Evolutionary conservation across 2,797 vertebrate genomes (phyloP).

Genomic region (Lycodopsis pacificus): DNA sequence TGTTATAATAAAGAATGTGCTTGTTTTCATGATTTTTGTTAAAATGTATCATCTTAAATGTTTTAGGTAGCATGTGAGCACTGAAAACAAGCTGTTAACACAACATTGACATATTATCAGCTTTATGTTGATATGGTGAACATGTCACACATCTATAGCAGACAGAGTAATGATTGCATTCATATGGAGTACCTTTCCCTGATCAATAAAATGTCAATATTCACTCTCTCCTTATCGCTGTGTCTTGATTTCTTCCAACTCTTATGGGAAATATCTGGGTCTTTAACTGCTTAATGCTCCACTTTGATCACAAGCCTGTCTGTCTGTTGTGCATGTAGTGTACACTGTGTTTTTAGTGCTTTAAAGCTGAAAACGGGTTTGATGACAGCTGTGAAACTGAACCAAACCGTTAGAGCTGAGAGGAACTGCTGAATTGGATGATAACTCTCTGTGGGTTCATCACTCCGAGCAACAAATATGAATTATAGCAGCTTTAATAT

Average conservation of each 20-base stretch:
- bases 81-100: background rate
- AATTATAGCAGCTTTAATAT: background rate
- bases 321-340: background rate
- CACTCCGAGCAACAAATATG: background rate
- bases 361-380: background rate
- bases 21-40: constrained; percentile 1
- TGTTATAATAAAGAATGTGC: background rate
- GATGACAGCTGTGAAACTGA: background rate
- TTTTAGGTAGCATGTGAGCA: background rate
- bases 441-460: constrained; percentile 4
- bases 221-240: background rate
- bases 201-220: background rate
- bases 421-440: background rate
- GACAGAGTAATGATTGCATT: background rate
- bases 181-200: background rate
- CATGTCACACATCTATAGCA: background rate
- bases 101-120: background rate
- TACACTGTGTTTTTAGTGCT: background rate
- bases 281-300: background rate
- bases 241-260: background rate
- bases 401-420: background rate
- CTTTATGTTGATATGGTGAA: background rate
- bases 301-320: background rate
- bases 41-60: background rate
- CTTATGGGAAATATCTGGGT: background rate